Base-by-base conservation (phyloP, 2,113 vertebrate species). In the Clarias gariepinus region DNA sequence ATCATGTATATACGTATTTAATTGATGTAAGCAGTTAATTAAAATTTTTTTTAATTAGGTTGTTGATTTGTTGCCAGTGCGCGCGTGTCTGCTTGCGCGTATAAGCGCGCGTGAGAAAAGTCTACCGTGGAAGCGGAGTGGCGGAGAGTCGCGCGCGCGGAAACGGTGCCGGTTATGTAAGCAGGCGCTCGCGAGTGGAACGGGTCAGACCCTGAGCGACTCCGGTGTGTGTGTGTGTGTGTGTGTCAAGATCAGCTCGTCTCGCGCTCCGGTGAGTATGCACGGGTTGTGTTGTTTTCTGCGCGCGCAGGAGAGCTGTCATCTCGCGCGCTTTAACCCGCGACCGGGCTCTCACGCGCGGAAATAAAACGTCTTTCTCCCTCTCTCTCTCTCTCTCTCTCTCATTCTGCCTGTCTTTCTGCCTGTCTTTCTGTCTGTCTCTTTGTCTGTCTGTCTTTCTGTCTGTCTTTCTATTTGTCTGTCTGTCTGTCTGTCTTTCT, bases 91-190 rank as follows among this genome's bases (percentile, higher is more conserved):
- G 74, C n/a, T 52, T n/a, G 52, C 25, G 73, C 12, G 64, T 71
- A 57, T 36, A 63, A 25, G 47, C 30, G 36, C 16, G 19, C 76
- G n/a, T 4, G 47, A 1, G 6, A 13, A 12, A n/a, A 28, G 5
- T 28, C n/a, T 12, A 7, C 30, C 21, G 11, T 23, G n/a, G 23
- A 36, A 83, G 41, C 87, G 81, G 58, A 79, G 74, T 89, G 81
- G 33, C 47, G 85, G 84, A 86, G 90, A 88, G 81, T 71, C 90
- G 91, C 89, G 88, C 89, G 88, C 81, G 88, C 91, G 77, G 92
- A 93, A 94, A 92, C 87, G 36, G 92, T 93, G 93, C 92, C 93
- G 64, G 81, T 96, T 94, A 93, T 86, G 89, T 95, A 94, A 96
- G 90, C 90, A 89, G n/a, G 82, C 36, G 91, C 92, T 91, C 30